Base-by-base conservation (phyloP, 2,888 invertebrate genomes). In the Oxycera nigricornis region DNA sequence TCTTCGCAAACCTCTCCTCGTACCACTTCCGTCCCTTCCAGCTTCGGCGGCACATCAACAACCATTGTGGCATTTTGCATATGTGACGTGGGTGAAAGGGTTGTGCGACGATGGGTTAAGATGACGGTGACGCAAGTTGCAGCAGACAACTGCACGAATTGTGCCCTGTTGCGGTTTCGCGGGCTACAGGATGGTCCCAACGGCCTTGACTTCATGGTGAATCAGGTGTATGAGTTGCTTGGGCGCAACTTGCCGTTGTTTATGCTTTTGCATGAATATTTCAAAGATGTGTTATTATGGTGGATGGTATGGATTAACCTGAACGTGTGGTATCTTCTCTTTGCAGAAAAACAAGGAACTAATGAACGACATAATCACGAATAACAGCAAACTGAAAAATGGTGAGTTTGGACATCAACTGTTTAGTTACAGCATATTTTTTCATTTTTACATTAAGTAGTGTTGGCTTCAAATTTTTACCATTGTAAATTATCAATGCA, bases 321-420 rank as follows among this genome's bases (percentile, higher is more conserved):
- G 3, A 46, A 46, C 17, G 17, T 46, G 11, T 46, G 14, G 14
- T 46, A 3, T 46, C 14, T 46, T 7, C n/a, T 82, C 80, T 82
- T 91, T 90, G 76, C 90, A 92, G 92, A 90, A 91, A 86, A 92
- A 92, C 85, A 91, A 91, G 83, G 91, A 91, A 83, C 86, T 91
- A 81, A 91, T 92, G 91, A 91, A 90, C 84, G 91, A 91, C 81
- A 87, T 92, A 79, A 88, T 91, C 68, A 87, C 88, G 76, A 90
- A 88, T 82, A 90, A 88, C 82, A 89, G 89, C 82, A 90, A 90
- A 84, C 83, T 90, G 77, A 90, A 90, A 86, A 90, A 90, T 86
- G 90, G 90, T 90, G 83, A 88, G 90, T 86, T 17, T n/a, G n/a
- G n/a, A n/a, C 4, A 17, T n/a, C 65, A 11, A 2, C 22, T n/a